Evolutionary conservation across 2,113 vertebrate species (phyloP).

Genomic region (Semnornis frantzii): DNA sequence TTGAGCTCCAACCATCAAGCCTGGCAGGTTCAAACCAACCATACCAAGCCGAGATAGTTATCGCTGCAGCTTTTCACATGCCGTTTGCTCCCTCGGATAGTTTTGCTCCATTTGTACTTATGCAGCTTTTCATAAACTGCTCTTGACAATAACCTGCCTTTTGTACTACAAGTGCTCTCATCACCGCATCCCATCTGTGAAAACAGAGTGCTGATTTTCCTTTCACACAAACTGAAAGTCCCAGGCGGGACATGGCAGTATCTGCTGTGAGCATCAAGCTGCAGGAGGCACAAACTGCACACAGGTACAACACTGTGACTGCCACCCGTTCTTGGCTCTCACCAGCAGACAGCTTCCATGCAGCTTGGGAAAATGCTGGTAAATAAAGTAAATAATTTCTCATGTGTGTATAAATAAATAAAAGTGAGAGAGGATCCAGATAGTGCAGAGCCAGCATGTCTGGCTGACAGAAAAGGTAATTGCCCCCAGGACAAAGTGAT

Average conservation of each 20-base stretch:
- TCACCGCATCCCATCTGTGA: not conserved
- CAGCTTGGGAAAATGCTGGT: not conserved
- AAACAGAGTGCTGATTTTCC: not conserved
- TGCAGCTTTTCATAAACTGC: not conserved
- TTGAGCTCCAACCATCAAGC: not conserved
- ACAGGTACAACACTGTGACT: not conserved
- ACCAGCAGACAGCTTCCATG: not conserved
- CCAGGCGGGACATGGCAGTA: fast-evolving
- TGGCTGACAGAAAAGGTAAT: not conserved
- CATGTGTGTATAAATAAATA: not conserved
- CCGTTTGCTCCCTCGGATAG: not conserved
- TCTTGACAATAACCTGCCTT: not conserved
- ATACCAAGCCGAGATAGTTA: not conserved
- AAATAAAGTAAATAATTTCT: not conserved
- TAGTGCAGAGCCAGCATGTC: not conserved
- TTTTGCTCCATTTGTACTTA: not conserved
- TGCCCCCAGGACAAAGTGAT: not conserved
- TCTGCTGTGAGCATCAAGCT: not conserved
- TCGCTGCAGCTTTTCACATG: not conserved
- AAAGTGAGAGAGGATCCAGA: not conserved
- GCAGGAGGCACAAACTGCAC: not conserved
- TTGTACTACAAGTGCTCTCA: not conserved
- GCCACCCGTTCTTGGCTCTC: fast-evolving
- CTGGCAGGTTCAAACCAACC: not conserved
- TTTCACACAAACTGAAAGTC: not conserved